Evolutionary conservation across 2,797 vertebrate species (phyloP), one percentile per base, ranked within the genome.

Genomic region (Adelosebastes latens): DNA sequence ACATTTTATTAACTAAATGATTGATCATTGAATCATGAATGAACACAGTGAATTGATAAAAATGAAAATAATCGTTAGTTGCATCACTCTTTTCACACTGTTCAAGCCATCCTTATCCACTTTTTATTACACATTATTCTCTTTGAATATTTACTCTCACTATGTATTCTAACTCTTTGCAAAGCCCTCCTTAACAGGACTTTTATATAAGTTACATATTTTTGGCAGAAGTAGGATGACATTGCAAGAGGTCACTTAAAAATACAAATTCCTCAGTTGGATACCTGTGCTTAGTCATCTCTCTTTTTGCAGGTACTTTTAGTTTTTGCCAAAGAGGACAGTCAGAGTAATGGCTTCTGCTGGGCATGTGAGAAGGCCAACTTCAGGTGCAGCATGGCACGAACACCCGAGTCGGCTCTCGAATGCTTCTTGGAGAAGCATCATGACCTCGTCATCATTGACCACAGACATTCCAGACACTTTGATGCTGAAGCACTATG

Each of bases 261-360:
- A 62, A 27, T 6, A 36, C 8, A 32, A 29, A 55, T 70, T 16
- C 56, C 39, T 66, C 69, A 70, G 6, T 32, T 70, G 46, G 32
- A 39, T 24, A 53, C 10, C 56, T 72, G 34, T 82, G 36, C 49
- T 83, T 13, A 67, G 22, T 77, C 18, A 60, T 84, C 66, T 89
- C 39, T 82, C 16, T 77, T 69, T 75, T 91, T 90, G 81, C 80
- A 99, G 99, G 99, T 99, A 96, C 98, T 99, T 95, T 95, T 99
- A 96, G 98, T 99, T 95, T 99, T 99, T 97, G 96, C 97, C 96
- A 98, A 97, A 97, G 98, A 99, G 81, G 99, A 99, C 85, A 97
- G 95, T 94, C 99, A 99, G 96, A 98, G 97, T 87, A 96, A 93
- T 32, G 97, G 97, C 89, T 99, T 99, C 97, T 96, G 95, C 87